Evolutionary conservation across 2,797 vertebrate species (phyloP).

Genomic region (Helostoma temminkii): DNA sequence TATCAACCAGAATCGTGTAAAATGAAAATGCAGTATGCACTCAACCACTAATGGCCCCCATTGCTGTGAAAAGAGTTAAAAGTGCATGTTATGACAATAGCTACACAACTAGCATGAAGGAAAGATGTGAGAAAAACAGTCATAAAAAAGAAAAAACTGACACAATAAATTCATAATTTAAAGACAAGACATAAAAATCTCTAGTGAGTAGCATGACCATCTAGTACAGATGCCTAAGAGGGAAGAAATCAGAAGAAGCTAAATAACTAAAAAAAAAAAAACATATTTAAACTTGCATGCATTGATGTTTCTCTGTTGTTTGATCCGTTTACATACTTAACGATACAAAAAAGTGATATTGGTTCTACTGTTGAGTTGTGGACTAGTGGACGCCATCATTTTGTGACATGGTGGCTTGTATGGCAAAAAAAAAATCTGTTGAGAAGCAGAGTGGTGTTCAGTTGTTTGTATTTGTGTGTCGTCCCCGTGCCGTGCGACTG

Average conservation of each 20-base stretch:
- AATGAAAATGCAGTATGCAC: conserved; percentile 93
- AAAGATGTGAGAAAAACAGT: conserved; percentile 74
- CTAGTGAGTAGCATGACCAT: conserved; percentile 91
- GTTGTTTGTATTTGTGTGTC: conserved; percentile 92
- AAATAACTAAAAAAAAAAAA: conserved; percentile 56
- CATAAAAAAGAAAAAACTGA: conserved; percentile 82
- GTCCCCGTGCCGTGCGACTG: conserved; percentile 93
- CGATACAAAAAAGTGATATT: conserved; percentile 88
- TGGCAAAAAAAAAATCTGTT: conserved; percentile 70
- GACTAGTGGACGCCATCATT: conserved; percentile 92
- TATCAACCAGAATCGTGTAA: conserved; percentile 92
- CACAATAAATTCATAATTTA: conserved; percentile 88
- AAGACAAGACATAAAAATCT: conserved; percentile 77
- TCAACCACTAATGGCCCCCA: conserved; percentile 82
- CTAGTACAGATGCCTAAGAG: conserved; percentile 79
- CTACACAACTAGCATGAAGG: conserved; percentile 94
- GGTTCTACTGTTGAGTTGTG: conserved; percentile 91
- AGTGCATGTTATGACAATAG: conserved; percentile 88
- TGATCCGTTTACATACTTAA: conserved; percentile 91
- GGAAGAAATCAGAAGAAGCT: conserved; percentile 61
- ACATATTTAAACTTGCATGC: conserved; percentile 94
- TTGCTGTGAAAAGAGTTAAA: conserved; percentile 86
- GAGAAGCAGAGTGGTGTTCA: conserved; percentile 91
- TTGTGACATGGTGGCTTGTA: conserved; percentile 89
- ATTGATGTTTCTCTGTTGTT: conserved; percentile 92